These are phyloP conservation scores for Amblyraja radiata DNA, from an alignment of 2,797 vertebrate species.

Conservation along the genomic window DNA sequence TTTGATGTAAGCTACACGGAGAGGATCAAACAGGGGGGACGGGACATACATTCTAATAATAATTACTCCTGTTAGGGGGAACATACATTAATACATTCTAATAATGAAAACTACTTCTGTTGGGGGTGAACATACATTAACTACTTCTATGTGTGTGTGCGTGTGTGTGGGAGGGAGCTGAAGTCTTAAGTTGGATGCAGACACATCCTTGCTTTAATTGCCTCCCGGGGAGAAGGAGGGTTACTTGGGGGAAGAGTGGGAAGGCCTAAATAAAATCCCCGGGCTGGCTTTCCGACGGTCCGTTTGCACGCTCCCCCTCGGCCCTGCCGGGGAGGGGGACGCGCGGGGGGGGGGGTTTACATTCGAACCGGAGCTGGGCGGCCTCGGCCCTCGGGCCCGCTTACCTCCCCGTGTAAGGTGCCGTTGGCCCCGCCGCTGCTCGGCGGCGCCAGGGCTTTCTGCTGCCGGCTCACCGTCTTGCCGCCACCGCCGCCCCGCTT, in stretches of 20 bases:
- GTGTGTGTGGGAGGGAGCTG: too few species aligned
- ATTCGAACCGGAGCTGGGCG: background rate
- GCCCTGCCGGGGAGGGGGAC: too few species aligned
- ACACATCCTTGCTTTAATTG: background rate
- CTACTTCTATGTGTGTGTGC: too few species aligned
- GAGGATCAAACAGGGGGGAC: too few species aligned
- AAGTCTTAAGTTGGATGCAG: too few species aligned
- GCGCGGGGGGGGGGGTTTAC: background rate
- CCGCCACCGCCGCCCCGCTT: constrained; percentile 83
- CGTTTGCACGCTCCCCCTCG: background rate
- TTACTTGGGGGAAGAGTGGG: background rate
- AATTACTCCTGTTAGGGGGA: too few species aligned
- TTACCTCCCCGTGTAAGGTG: constrained; percentile 66
- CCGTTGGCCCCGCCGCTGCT: constrained; percentile 52
- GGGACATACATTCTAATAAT: too few species aligned
- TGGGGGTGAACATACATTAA: too few species aligned
- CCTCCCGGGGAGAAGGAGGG: background rate
- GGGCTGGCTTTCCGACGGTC: constrained; percentile 31
- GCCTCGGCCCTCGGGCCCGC: background rate
- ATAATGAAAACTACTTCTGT: too few species aligned
- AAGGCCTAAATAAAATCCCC: background rate
- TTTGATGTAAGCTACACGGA: background rate
- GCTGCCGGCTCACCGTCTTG: constrained; percentile 43
- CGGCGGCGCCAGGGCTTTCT: constrained; percentile 29
- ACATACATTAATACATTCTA: too few species aligned